Evolutionary conservation across 1,140 invertebrate genomes (phyloP).

Genomic region (Leptopilina boulardi): DNA sequence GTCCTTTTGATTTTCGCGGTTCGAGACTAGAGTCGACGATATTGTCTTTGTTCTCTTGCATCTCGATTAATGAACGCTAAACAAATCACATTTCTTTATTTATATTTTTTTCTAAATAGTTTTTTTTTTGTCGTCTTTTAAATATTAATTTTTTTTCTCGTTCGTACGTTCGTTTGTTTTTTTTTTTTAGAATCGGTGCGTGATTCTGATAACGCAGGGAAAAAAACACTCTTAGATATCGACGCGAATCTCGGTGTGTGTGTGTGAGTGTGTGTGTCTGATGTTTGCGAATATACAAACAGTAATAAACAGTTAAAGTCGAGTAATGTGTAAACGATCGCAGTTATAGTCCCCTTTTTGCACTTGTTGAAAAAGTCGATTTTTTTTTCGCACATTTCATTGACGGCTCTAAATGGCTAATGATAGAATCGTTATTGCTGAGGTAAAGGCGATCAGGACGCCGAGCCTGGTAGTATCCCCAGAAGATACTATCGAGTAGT

Average conservation of each 20-base stretch:
- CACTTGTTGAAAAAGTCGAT: not conserved
- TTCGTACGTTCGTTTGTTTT: slow-evolving; percentile 36
- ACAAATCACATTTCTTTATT: slow-evolving; percentile 4
- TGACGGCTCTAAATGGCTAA: slow-evolving; percentile 67
- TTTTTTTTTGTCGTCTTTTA: no score
- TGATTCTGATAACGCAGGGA: slow-evolving; percentile 41
- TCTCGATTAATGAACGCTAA: slow-evolving; percentile 27
- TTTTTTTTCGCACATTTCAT: slow-evolving; percentile 46
- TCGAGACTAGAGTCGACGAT: slow-evolving; percentile 44
- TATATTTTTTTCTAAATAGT: slow-evolving; percentile 11
- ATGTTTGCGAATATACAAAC: not conserved
- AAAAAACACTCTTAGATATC: not conserved
- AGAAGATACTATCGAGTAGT: slow-evolving; percentile 67
- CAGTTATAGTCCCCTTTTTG: not conserved
- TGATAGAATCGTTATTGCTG: slow-evolving; percentile 70
- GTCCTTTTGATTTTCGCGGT: slow-evolving; percentile 20
- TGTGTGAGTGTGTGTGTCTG: no score
- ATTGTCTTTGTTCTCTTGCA: slow-evolving; percentile 16
- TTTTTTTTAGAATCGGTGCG: slow-evolving; percentile 38
- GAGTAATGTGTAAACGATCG: slow-evolving; percentile 21
- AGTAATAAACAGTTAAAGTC: slow-evolving; percentile 21
- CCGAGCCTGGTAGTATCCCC: slow-evolving; percentile 70
- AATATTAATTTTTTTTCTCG: slow-evolving; percentile 14
- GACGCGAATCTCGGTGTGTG: slow-evolving; percentile 27
- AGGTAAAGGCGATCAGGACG: slow-evolving; percentile 69